Conservation (phyloP, 30 jellyfish, hydroid and myxozoan genomes). For the Aurelia sp. region DNA sequence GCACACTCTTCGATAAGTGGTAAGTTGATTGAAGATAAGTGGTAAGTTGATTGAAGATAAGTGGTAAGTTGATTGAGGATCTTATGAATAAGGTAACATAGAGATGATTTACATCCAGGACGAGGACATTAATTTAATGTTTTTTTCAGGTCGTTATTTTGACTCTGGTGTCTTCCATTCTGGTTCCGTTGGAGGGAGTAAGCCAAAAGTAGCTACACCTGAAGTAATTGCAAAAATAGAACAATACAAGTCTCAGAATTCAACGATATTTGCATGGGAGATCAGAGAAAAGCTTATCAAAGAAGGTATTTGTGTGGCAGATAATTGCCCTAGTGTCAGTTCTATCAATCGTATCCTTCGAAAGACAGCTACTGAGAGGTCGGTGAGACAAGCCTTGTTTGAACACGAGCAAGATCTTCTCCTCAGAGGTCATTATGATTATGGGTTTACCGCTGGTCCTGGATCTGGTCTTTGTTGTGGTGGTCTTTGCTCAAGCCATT, state of each 20-base stretch:
- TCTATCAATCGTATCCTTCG: conserved; percentile 97
- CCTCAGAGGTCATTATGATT: conserved; percentile 34
- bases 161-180: conserved; percentile 62
- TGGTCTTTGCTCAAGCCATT: conserved; percentile 6
- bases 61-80: too few species aligned
- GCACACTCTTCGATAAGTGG: too few species aligned
- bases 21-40: too few species aligned
- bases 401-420: conserved; percentile 87
- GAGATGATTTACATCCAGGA: too few species aligned
- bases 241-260: conserved; percentile 80
- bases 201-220: conserved; percentile 99
- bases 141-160: conserved; percentile 46
- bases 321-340: conserved; percentile 97
- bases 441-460: conserved; percentile 16
- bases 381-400: conserved; percentile 78
- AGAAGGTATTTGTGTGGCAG: conserved; percentile 74
- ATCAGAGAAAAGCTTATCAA: conserved; percentile 90
- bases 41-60: too few species aligned
- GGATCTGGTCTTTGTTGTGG: conserved; percentile 30
- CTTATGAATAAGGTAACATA: too few species aligned
- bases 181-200: conserved; percentile 93
- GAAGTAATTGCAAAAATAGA: conserved; percentile 92
- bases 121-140: too few species aligned
- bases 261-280: conserved; percentile 99
- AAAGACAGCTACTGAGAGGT: conserved; percentile 95